A percentile compares a stretch with the other conserved stretches of the same genome.
Evolutionary conservation across 2,888 invertebrate species (phyloP).

Genomic region (Rhamnusium bicolor): DNA sequence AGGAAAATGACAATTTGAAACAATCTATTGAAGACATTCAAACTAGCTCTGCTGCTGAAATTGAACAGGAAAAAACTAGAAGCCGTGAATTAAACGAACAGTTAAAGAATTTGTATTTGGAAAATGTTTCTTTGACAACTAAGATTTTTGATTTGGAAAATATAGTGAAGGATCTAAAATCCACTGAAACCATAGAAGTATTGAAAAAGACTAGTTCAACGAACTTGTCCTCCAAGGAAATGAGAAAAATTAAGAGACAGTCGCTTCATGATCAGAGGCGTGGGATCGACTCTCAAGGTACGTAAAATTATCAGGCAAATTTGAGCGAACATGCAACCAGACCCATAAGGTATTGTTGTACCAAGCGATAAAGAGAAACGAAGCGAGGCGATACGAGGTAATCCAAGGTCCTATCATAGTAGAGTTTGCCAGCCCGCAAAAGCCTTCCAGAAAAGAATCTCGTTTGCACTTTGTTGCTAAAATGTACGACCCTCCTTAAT

Average conservation of each 20-base stretch:
- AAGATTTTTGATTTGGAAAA: neutral
- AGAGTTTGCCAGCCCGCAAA: no score
- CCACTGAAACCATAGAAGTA: neutral
- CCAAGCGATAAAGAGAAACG: no score
- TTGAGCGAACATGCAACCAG: no score
- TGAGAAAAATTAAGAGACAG: neutral
- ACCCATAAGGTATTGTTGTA: no score
- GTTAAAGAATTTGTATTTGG: neutral
- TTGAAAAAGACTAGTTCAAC: neutral
- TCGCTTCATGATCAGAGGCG: constrained; percentile 20
- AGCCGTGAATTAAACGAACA: neutral
- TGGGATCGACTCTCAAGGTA: neutral
- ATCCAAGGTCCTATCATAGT: no score
- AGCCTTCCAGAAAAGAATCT: no score
- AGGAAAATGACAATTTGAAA: neutral
- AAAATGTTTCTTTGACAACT: neutral
- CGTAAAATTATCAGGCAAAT: neutral
- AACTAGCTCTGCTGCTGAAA: neutral
- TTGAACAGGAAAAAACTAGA: neutral
- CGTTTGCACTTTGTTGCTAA: no score
- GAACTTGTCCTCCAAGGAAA: neutral
- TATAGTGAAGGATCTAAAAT: neutral
- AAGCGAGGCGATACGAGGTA: no score
- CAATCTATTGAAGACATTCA: neutral
- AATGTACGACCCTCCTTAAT: no score